Evolutionary conservation across 2,113 vertebrate species (phyloP).

Genomic region (Pontoporia blainvillei): DNA sequence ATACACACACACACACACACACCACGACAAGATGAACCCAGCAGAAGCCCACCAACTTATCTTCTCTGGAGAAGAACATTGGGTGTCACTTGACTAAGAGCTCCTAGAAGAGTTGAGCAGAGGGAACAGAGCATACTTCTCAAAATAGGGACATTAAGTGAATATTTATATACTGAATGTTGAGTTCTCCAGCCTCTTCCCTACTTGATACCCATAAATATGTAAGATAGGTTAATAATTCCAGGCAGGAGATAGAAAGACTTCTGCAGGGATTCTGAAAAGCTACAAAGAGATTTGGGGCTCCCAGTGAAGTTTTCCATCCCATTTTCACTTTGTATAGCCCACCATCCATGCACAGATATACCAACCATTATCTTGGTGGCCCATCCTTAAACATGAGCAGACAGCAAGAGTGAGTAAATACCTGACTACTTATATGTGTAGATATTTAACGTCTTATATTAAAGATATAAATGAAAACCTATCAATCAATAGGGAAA

Average conservation of each 20-base stretch:
- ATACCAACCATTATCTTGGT: no score
- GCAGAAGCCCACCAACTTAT: neutral
- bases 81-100: neutral
- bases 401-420: neutral
- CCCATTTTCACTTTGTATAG: neutral
- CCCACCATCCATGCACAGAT: fast-evolving
- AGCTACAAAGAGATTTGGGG: neutral
- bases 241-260: neutral
- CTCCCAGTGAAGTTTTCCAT: neutral
- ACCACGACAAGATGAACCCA: no score
- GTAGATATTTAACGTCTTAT: neutral
- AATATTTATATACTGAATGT: neutral
- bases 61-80: neutral
- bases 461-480: neutral
- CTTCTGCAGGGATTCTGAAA: neutral
- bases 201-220: neutral
- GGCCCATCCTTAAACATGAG: neutral
- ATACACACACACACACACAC: no score
- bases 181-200: neutral
- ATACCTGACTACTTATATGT: neutral
- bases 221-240: neutral
- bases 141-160: neutral
- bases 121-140: neutral
- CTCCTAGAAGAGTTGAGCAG: neutral
- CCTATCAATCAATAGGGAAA: neutral